Base-by-base conservation (phyloP, 1,140 invertebrate species). In the Cydia amplana region DNA sequence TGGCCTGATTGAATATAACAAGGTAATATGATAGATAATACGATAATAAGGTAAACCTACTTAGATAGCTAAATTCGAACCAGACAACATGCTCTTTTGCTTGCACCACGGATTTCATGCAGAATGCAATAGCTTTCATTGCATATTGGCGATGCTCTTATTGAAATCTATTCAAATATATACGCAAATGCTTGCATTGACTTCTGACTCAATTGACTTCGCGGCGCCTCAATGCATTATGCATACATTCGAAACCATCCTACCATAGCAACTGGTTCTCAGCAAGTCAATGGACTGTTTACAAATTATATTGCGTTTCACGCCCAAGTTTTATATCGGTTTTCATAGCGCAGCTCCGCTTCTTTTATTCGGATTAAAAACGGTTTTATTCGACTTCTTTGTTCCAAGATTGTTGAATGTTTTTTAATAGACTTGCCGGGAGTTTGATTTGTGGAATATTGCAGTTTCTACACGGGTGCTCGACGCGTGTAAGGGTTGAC, bases 301-400 rank as follows among this genome's bases (percentile, higher is more conserved):
- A 23, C 18, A 23, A 60, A 23, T 60, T 60, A 23, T 3, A 60
- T 55, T 60, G 55, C 4, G 20, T 60, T 60, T 23, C 18, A 0
- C 55, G 20, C 55, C 55, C 55, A 60, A 60, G 55, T 60, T 60
- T 60, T 60, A 60, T 60, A 23, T 60, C 20, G 55, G 55, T 60
- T 60, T 60, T 60, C 55, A 60, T 60, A 60, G 51, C 18, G 51
- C 0, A 9, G 7, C 55, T 60, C 49, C 55, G 55, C 16, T 60
- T 23, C 51, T 60, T 60, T 60, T n/a, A 60, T 60, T 60, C 55
- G 55, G 55, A 23, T 60, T 60, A 23, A 60, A 60, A 60, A 60
- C 55, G 55, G 55, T 60, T 60, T 60, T 60, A 60, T 23, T 60
- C 55, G 55, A 60, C 55, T 60, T 60, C 55, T 60, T 60, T 60